These are phyloP conservation scores for Hirundo rustica DNA, from an alignment of 2,797 vertebrate genomes.

Conservation along the genomic window DNA sequence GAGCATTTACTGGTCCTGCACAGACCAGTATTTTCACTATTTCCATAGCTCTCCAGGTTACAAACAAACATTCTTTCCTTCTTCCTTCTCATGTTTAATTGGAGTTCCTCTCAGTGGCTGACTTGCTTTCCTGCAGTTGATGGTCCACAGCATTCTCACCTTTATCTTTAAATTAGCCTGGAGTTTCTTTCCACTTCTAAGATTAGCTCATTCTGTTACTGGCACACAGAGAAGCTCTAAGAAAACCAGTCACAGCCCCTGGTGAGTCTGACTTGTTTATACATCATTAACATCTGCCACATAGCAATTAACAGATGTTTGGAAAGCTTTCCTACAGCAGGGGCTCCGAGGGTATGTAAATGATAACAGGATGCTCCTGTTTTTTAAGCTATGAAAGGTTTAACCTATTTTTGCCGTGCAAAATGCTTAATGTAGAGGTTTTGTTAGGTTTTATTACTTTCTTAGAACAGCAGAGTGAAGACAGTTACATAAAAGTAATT, in stretches of 20 bases:
- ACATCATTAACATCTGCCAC: constrained; percentile 58
- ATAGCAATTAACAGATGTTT: constrained; percentile 62
- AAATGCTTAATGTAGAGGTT: not conserved
- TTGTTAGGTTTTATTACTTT: not conserved
- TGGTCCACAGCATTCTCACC: not conserved
- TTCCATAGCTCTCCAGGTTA: not conserved
- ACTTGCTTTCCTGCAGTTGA: not conserved
- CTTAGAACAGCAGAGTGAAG: not conserved
- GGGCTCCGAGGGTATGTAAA: not conserved
- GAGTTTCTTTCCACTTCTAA: constrained; percentile 30
- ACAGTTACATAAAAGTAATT: not conserved
- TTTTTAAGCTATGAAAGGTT: not conserved
- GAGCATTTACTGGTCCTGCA: not conserved
- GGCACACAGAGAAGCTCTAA: constrained; percentile 28
- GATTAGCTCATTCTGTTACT: constrained; percentile 30
- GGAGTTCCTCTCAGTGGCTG: not conserved
- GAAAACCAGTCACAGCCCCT: constrained; percentile 13
- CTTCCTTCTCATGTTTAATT: not conserved
- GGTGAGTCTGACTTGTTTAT: constrained; percentile 43
- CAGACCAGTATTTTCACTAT: not conserved
- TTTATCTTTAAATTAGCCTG: constrained; percentile 25
- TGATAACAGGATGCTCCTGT: not conserved
- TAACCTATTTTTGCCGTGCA: not conserved
- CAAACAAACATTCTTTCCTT: no score
- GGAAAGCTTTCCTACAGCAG: constrained; percentile 30